These are phyloP conservation scores for Heliornis fulica DNA, from an alignment of 2,113 vertebrate genomes.

Conservation along the genomic window DNA sequence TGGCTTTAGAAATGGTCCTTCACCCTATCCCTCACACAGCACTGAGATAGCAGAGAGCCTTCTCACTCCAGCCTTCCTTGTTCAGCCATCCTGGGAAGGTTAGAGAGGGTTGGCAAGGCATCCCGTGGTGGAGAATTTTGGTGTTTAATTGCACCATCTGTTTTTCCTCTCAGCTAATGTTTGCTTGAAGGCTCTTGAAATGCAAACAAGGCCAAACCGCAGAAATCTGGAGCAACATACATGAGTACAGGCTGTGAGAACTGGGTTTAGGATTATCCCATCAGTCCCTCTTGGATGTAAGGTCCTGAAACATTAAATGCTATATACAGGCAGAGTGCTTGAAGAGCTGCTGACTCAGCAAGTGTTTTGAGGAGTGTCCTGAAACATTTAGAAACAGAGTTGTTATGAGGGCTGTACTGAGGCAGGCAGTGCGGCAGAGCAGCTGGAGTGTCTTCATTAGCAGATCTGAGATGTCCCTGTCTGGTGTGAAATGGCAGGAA, in stretches of 20 bases:
- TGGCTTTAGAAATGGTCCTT: neutral
- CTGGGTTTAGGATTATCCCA: neutral
- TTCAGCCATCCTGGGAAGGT: neutral
- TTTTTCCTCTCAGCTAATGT: neutral
- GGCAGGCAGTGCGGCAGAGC: neutral
- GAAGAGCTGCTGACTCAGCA: neutral
- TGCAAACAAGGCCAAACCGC: neutral
- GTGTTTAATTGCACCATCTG: conserved; percentile 3
- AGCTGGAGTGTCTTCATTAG: neutral
- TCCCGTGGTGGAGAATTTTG: neutral
- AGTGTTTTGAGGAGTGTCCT: neutral
- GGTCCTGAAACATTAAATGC: neutral
- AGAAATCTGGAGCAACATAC: neutral
- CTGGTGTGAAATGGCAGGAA: neutral
- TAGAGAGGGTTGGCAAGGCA: neutral
- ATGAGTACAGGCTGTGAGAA: neutral
- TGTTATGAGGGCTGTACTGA: neutral
- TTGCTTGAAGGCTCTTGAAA: neutral
- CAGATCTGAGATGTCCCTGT: neutral
- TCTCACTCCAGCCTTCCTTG: neutral
- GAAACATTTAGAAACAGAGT: neutral
- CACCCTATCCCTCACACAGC: rapidly evolving
- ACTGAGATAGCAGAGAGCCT: neutral
- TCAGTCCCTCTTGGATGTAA: rapidly evolving
- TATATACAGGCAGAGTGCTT: neutral